Evolutionary conservation across 2,797 vertebrate genomes (phyloP).

Genomic region (Chelon labrosus): DNA sequence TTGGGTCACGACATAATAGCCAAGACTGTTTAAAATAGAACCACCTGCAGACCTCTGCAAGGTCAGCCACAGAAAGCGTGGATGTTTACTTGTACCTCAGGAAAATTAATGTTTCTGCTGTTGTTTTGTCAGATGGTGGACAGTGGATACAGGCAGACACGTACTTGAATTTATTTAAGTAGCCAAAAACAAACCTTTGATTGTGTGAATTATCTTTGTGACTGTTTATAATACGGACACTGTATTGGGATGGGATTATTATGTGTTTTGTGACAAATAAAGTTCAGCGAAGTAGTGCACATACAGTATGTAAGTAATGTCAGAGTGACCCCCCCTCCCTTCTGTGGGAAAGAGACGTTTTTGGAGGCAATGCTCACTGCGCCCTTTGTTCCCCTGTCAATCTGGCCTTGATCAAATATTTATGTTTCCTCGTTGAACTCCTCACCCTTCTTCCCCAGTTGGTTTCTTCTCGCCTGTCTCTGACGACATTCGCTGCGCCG

Average conservation of each 20-base stretch:
- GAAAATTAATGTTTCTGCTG: constrained; percentile 13
- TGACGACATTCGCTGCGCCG: constrained; percentile 71
- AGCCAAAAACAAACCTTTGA: no score
- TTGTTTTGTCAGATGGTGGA: not conserved
- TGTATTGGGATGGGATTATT: no score
- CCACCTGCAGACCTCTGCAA: constrained; percentile 40
- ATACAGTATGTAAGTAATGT: constrained; percentile 3
- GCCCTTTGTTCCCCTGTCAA: constrained; percentile 85
- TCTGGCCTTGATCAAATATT: constrained; percentile 84
- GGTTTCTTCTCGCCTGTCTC: constrained; percentile 58
- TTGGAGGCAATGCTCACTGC: constrained; percentile 48
- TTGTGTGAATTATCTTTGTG: no score
- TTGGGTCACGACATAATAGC: constrained; percentile 35
- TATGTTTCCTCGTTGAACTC: constrained; percentile 83
- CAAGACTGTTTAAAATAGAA: constrained; percentile 28
- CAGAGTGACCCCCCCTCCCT: constrained; percentile 12
- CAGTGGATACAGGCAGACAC: no score
- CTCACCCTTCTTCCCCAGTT: constrained; percentile 76
- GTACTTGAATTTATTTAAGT: no score
- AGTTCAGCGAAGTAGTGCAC: not conserved
- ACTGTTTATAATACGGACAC: no score
- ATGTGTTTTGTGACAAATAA: no score
- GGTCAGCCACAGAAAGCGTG: constrained; percentile 25
- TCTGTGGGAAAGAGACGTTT: constrained; percentile 71
- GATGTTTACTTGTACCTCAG: constrained; percentile 46